Evolutionary conservation across 2,888 invertebrate species (phyloP).

Genomic region (Torymus auratus): DNA sequence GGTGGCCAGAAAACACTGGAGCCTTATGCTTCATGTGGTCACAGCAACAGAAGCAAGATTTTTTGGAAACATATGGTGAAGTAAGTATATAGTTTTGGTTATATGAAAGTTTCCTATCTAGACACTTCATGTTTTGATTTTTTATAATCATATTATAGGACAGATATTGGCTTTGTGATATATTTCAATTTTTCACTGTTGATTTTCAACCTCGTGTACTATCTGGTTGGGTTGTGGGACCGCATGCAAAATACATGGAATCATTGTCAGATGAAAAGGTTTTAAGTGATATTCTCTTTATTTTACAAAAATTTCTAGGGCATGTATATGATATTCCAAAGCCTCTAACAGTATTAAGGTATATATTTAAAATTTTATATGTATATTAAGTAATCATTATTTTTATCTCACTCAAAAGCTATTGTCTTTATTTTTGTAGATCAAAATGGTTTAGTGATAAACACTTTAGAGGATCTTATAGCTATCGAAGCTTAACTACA

Average conservation of each 20-base stretch:
- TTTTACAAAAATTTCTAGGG: conserved; percentile 79
- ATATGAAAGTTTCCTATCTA: conserved; percentile 9
- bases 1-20: conserved; percentile 80
- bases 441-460: conserved; percentile 85
- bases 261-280: conserved; percentile 79
- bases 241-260: conserved; percentile 82
- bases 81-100: conserved; percentile 59
- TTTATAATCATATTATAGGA: conserved; percentile 63
- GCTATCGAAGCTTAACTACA: conserved; percentile 79
- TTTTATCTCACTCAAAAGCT: neutral
- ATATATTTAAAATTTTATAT: conserved; percentile 37
- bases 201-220: conserved; percentile 82
- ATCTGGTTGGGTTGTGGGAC: conserved; percentile 84
- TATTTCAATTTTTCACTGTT: conserved; percentile 84
- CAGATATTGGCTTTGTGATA: conserved; percentile 81
- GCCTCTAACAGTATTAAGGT: conserved; percentile 79
- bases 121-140: conserved; percentile 7
- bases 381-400: neutral
- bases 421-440: conserved; percentile 74
- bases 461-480: conserved; percentile 85
- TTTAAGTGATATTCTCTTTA: conserved; percentile 77
- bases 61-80: conserved; percentile 69
- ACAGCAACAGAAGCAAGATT: conserved; percentile 78
- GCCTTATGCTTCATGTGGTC: conserved; percentile 81
- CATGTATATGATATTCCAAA: conserved; percentile 77